Percentiles rank a stretch among this genome's conserved stretches.
Conservation (phyloP, 2,797 vertebrate species). For the Hypotaenidia philippensis region DNA sequence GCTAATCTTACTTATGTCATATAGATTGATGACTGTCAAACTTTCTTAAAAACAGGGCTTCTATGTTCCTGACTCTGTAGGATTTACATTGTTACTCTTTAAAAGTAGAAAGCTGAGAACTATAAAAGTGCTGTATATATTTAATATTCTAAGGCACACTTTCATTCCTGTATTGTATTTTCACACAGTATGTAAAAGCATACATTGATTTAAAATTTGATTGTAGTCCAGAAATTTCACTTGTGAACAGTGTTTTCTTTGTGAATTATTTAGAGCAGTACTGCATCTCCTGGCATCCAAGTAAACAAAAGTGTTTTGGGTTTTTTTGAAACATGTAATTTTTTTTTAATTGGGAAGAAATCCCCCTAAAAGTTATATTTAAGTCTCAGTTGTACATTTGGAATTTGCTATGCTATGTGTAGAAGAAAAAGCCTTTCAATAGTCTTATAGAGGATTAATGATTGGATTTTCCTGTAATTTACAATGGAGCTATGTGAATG, state of each 20-base stretch:
- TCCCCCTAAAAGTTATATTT: not conserved
- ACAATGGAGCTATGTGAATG: not conserved
- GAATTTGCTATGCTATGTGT: not conserved
- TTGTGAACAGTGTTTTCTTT: constrained; percentile 29
- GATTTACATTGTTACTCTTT: not conserved
- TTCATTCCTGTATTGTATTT: constrained; percentile 18
- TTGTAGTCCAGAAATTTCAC: not conserved
- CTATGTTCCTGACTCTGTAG: not conserved
- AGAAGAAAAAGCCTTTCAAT: not conserved
- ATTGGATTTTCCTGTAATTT: not conserved
- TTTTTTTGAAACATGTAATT: not conserved
- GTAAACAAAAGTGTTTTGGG: not conserved
- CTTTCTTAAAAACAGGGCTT: not conserved
- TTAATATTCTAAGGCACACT: not conserved
- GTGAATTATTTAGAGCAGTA: constrained; percentile 3
- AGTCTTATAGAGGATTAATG: not conserved
- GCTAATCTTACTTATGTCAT: not conserved
- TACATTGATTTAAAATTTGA: not conserved
- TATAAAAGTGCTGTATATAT: not conserved
- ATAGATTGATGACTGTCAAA: not conserved
- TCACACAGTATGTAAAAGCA: not conserved
- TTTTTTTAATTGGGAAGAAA: not conserved
- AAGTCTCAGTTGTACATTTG: not conserved
- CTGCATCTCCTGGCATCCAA: not conserved
- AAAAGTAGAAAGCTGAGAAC: not conserved